Percentiles rank a stretch among this genome's conserved stretches.
These are phyloP conservation scores for Chiloscyllium plagiosum DNA, from an alignment of 2,113 vertebrate species.

Conservation along the genomic window DNA sequence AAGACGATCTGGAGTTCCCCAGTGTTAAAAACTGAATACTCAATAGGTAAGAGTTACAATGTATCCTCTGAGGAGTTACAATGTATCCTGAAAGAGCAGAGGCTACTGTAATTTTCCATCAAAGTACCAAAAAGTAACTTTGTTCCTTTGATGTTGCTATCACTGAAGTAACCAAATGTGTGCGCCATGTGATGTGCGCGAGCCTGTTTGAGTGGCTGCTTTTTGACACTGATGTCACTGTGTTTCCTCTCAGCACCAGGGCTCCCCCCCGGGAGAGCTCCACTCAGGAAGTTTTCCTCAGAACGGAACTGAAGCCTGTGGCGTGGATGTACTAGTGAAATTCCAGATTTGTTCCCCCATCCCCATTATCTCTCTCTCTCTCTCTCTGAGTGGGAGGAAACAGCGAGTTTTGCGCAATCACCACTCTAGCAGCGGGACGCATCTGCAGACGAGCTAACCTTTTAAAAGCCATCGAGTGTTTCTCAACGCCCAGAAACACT, in stretches of 20 bases:
- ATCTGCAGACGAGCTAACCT: constrained; percentile 37
- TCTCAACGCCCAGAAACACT: not conserved
- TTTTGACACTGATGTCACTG: not conserved
- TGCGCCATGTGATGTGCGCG: not conserved
- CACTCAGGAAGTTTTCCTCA: not conserved
- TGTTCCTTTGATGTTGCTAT: not conserved
- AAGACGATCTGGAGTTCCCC: no score
- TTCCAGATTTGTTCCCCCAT: not conserved
- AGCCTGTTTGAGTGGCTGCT: not conserved
- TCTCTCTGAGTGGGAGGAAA: no score
- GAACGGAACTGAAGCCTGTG: not conserved
- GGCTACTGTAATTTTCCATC: no score
- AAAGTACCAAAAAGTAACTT: not conserved
- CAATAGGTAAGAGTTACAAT: not conserved
- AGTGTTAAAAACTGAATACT: no score
- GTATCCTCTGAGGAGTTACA: not conserved
- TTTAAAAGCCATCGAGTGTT: constrained; percentile 7
- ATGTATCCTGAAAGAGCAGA: not conserved
- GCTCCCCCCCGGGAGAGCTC: not conserved
- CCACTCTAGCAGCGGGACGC: not conserved
- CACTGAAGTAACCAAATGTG: no score
- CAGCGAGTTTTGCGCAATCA: not conserved
- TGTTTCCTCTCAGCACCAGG: not conserved
- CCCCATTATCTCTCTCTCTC: no score
- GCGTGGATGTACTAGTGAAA: not conserved